Evolutionary conservation across 2,113 vertebrate species (phyloP).

Genomic region (Hippocampus guttulatus): DNA sequence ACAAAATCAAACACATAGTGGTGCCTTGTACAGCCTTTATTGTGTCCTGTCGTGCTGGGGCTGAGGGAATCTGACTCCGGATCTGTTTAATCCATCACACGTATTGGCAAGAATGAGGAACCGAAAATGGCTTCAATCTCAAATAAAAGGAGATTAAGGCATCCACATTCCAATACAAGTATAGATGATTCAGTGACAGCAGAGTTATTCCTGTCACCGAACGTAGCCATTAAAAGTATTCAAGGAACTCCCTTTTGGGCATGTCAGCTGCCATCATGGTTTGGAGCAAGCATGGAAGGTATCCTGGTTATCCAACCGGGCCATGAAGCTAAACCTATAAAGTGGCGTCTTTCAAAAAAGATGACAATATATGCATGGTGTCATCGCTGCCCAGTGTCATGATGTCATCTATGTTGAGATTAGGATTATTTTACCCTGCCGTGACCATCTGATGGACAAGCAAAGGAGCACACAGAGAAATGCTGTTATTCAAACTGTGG

Average conservation of each 20-base stretch:
- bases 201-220: constrained; percentile 13
- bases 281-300: neutral
- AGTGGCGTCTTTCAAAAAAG: constrained; percentile 3
- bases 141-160: constrained; percentile 32
- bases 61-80: neutral
- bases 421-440: constrained; percentile 58
- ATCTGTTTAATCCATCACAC: constrained; percentile 7
- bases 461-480: constrained; percentile 2
- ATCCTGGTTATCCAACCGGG: neutral
- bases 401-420: constrained; percentile 52
- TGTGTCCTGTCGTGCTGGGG: neutral
- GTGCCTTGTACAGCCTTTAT: neutral
- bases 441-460: constrained; percentile 49
- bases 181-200: constrained; percentile 16
- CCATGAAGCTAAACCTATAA: constrained; percentile 2
- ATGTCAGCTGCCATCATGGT: neutral
- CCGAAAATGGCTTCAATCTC: constrained; percentile 29
- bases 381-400: constrained; percentile 41
- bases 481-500: neutral
- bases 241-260: constrained; percentile 1
- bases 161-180: constrained; percentile 23
- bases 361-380: constrained; percentile 29
- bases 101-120: constrained; percentile 23
- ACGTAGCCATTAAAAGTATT: neutral
- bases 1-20: constrained; percentile 1